Evolutionary conservation across 2,888 invertebrate species (phyloP), one percentile per base, ranked within the genome.

Genomic region (Thelaira solivaga): DNA sequence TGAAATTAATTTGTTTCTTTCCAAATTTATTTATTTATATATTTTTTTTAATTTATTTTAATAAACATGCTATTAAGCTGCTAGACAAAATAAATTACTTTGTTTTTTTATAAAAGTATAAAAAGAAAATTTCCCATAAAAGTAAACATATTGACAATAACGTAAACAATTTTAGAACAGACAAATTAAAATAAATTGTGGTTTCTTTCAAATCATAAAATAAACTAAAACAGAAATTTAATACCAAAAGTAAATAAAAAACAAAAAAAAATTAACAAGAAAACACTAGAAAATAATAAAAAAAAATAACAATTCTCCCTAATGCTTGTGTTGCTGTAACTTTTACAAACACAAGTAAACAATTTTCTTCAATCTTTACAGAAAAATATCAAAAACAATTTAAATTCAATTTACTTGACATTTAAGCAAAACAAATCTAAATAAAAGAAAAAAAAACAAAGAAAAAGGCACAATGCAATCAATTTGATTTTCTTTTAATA

Each of bases 161-260:
- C 26, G 36, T 39, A 74, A 51, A 53, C 16, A 67, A 49, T 13
- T 62, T 55, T 47, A 68, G 62, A 68, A 62, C 61, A 67, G 65
- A 24, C 55, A 72, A 72, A 72, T 67, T 76, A 55, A 61, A 77
- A 72, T 72, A 77, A 77, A 76, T 76, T 76, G 76, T 76, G 74
- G 74, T 68, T 75, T 69, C 41, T 47, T 26, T 6, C 22, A 61
- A 47, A 57, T 39, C 47, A 55, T 10, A 45, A 62, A 62, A 62
- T 31, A 62, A 20, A 43, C 24, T 53, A 61, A 49, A 31, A 24
- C n/a, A n/a, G n/a, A n/a, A n/a, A n/a, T n/a, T n/a, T 13, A 62
- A 36, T 43, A 49, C 16, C n/a, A n/a, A 34, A 53, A 62, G 43
- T 41, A 69, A 55, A 61, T 51, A 31, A 31, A 39, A 55, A 41